Evolutionary conservation across 1,140 invertebrate species (phyloP).

Genomic region (Elysia chlorotica): DNA sequence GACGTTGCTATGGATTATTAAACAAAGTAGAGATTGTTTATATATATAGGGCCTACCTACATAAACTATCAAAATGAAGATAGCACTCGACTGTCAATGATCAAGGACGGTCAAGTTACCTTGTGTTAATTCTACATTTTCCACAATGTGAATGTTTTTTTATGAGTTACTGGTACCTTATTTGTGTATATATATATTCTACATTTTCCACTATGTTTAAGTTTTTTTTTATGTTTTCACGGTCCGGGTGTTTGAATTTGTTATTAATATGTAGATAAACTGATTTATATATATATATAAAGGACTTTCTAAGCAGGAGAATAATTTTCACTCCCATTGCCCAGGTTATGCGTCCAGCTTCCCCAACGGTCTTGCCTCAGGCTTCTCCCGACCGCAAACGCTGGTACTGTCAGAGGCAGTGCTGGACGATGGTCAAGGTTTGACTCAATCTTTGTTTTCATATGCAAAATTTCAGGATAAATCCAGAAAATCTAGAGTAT

Average conservation of each 20-base stretch:
- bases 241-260: not conserved
- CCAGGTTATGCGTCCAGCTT: not conserved
- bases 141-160: not conserved
- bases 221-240: not conserved
- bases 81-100: too few species aligned
- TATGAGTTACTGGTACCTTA: not conserved
- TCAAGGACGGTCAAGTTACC: too few species aligned
- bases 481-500: too few species aligned
- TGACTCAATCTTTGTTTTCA: not conserved
- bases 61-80: too few species aligned
- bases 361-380: not conserved
- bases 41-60: too few species aligned
- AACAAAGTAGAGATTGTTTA: too few species aligned
- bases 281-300: not conserved
- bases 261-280: not conserved
- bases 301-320: not conserved
- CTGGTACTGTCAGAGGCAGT: slow-evolving; percentile 7
- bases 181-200: not conserved
- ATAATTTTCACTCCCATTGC: not conserved
- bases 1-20: too few species aligned
- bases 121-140: not conserved
- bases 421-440: slow-evolving; percentile 14
- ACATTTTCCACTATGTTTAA: not conserved
- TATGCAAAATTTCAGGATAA: not conserved
- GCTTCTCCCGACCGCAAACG: slow-evolving; percentile 1